phyloP scores from a whole-genome alignment of 1,140 invertebrate species.

The Camponotus pennsylvanicus region DNA sequence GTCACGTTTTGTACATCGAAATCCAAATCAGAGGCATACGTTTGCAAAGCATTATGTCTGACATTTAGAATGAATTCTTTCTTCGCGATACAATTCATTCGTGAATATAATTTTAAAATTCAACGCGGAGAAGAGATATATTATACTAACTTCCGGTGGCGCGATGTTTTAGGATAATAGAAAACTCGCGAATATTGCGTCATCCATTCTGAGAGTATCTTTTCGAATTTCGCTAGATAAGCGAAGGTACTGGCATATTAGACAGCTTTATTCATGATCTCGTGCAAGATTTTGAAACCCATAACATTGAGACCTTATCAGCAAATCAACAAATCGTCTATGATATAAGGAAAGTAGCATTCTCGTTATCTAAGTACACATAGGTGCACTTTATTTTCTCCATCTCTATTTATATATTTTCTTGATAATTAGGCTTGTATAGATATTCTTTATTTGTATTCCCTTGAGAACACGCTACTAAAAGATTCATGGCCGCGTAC shows the following conservation, averaged over 20 bases:
- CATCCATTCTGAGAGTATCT: background rate
- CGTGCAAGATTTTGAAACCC: background rate
- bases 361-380: constrained; percentile 69
- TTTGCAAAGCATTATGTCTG: too few species aligned
- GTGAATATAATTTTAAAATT: constrained; percentile 12
- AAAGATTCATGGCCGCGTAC: constrained; percentile 61
- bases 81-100: background rate
- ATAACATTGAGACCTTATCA: background rate
- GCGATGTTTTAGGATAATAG: background rate
- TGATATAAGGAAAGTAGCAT: constrained; percentile 57
- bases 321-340: background rate
- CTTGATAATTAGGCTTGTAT: constrained; percentile 42
- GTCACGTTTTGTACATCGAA: too few species aligned
- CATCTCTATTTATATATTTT: background rate
- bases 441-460: constrained; percentile 20
- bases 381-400: constrained; percentile 31
- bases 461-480: background rate
- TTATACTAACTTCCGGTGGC: background rate
- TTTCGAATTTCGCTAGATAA: background rate
- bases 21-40: too few species aligned
- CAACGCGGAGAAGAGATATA: background rate
- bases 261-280: background rate
- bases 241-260: background rate
- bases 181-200: background rate
- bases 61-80: background rate